Base-by-base conservation (phyloP, 2,888 invertebrate species). In the Neelides folsomi region DNA sequence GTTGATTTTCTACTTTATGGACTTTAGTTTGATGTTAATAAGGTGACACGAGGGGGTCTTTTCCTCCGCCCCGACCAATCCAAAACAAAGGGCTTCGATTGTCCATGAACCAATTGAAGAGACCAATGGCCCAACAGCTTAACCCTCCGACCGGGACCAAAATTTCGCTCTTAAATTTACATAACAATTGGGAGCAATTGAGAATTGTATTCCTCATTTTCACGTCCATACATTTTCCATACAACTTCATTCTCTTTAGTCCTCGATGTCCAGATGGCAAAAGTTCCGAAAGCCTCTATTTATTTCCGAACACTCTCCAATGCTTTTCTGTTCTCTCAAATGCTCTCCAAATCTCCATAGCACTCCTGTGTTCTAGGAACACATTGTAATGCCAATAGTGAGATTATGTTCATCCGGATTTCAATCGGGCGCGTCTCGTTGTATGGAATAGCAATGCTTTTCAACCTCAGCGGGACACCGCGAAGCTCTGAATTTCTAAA, bases 11-110 rank as follows among this genome's bases (percentile, higher is more conserved):
- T 51, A 59, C 55, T 56, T 59, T 61, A 56, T 57, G 57, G 57
- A 58, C 56, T 54, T 54, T 61, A 61, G 56, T 58, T 57, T 59
- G 57, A 58, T 58, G 56, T 54, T 61, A 61, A 58, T 58, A 56
- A 58, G 58, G 57, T 52, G 53, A 53, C 53, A 45, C 39, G 49
- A 53, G 49, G 53, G 53, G 53, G 53, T 49, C 43, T 27, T 27
- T 27, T 27, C 27, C 27, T 27, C 27, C 27, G 27, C 43, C 52
- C 47, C 19, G 20, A 52, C 41, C 19, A 40, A 44, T 27, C 52
- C 47, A 47, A 52, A 52, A 52, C 52, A 52, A 52, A 47, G 52
- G 16, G 13, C 16, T 15, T 15, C 18, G 18, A 27, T 27, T 27
- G 7, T 27, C 27, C 27, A 7, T 27, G 27, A 27, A 27, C 27